A percentile compares a stretch with the other conserved stretches of the same genome.
Conservation (phyloP, 2,113 vertebrate genomes). For the Chloebia gouldiae region DNA sequence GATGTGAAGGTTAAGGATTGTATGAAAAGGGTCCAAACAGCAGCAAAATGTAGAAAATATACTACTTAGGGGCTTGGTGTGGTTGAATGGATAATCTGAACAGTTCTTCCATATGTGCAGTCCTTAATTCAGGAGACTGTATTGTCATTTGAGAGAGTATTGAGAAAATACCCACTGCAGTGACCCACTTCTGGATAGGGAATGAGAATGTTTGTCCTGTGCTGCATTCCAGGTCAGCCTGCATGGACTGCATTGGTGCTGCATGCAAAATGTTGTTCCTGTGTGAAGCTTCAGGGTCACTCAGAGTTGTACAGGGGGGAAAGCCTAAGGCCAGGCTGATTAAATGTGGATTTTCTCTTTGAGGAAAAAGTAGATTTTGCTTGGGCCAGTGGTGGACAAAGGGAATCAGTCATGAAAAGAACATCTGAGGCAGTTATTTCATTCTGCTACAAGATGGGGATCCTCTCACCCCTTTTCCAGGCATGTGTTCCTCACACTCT, state of each 20-base stretch:
- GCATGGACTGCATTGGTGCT: rapidly evolving
- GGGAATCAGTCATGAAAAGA: neutral
- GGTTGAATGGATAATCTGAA: neutral
- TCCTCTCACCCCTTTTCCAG: neutral
- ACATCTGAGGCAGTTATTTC: neutral
- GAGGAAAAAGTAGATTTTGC: neutral
- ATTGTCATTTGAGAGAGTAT: neutral
- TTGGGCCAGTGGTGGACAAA: neutral
- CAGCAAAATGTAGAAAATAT: neutral
- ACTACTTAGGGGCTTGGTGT: neutral
- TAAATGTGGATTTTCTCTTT: neutral
- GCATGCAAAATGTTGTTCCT: neutral
- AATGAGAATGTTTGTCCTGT: neutral
- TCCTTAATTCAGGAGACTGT: neutral
- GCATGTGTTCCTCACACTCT: neutral
- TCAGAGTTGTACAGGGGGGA: neutral
- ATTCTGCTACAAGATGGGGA: neutral
- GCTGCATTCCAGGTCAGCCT: neutral
- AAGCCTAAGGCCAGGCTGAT: neutral
- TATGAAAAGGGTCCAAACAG: neutral
- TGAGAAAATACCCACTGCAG: neutral
- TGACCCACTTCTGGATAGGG: neutral
- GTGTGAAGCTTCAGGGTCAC: neutral
- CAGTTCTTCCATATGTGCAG: neutral
- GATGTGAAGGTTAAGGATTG: neutral